These are phyloP conservation scores for Tilapia sparmanii DNA, from an alignment of 2,113 vertebrate genomes.

Conservation along the genomic window DNA sequence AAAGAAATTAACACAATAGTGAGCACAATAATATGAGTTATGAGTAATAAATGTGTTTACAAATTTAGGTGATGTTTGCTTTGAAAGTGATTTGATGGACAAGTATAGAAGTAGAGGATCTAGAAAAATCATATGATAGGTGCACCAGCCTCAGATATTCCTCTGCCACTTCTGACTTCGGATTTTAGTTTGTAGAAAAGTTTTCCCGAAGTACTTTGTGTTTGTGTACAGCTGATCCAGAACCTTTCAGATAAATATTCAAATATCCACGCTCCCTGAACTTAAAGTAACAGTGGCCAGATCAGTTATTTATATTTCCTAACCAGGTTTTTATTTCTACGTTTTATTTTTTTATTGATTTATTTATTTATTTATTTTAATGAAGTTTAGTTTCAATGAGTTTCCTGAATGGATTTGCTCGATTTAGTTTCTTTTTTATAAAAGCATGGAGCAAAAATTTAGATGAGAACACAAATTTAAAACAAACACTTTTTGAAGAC, in stretches of 20 bases:
- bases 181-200: not conserved
- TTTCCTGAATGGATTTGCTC: not conserved
- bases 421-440: not conserved
- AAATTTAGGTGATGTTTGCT: not conserved
- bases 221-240: not conserved
- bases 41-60: not conserved
- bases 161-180: fast-evolving
- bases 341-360: not conserved
- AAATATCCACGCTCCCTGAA: not conserved
- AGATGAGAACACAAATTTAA: not conserved
- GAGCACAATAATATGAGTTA: not conserved
- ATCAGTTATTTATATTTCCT: not conserved
- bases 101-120: not conserved
- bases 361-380: fast-evolving
- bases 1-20: not conserved
- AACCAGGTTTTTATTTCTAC: not conserved
- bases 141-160: not conserved
- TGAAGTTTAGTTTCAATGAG: fast-evolving
- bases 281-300: not conserved
- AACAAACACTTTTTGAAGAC: not conserved
- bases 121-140: not conserved
- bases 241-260: not conserved
- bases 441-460: not conserved
- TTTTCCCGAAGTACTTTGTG: not conserved
- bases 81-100: not conserved